Evolutionary conservation across 2,888 invertebrate genomes (phyloP).

Genomic region (Pseudoips prasinana): DNA sequence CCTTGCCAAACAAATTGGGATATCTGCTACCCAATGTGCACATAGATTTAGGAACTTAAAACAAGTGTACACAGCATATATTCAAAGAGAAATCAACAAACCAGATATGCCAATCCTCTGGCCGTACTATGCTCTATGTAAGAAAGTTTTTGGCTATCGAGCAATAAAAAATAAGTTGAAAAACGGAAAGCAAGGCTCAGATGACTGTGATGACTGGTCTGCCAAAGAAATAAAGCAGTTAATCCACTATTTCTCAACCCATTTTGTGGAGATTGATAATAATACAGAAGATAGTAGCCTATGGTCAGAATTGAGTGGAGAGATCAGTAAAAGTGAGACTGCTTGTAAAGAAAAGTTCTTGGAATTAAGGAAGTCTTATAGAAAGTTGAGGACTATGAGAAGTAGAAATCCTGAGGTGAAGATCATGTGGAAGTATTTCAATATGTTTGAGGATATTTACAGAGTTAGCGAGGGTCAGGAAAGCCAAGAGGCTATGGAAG

Average conservation of each 20-base stretch:
- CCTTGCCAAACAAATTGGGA: conserved; percentile 53
- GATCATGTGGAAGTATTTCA: conserved; percentile 69
- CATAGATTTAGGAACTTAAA: conserved; percentile 66
- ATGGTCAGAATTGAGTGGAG: conserved; percentile 48
- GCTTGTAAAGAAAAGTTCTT: conserved; percentile 62
- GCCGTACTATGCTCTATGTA: conserved; percentile 68
- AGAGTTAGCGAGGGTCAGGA: conserved; percentile 23
- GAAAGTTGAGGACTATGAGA: conserved; percentile 65
- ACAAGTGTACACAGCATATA: conserved; percentile 59
- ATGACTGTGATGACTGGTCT: conserved; percentile 60
- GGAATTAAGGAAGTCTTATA: conserved; percentile 64
- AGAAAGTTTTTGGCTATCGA: conserved; percentile 71
- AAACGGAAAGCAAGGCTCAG: conserved; percentile 44
- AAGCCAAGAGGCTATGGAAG: conserved; percentile 23
- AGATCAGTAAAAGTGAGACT: conserved; percentile 44
- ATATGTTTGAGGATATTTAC: conserved; percentile 60
- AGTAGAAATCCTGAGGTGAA: conserved; percentile 57
- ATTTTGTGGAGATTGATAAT: conserved; percentile 46
- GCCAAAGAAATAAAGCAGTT: conserved; percentile 60
- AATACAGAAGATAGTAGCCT: conserved; percentile 40
- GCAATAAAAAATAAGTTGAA: conserved; percentile 61
- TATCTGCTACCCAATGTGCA: conserved; percentile 60
- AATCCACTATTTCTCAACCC: conserved; percentile 51
- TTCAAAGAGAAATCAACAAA: conserved; percentile 65
- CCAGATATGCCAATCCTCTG: conserved; percentile 68